Conservation (phyloP, 2,113 vertebrate species). For the Ceuthmochares aereus region DNA sequence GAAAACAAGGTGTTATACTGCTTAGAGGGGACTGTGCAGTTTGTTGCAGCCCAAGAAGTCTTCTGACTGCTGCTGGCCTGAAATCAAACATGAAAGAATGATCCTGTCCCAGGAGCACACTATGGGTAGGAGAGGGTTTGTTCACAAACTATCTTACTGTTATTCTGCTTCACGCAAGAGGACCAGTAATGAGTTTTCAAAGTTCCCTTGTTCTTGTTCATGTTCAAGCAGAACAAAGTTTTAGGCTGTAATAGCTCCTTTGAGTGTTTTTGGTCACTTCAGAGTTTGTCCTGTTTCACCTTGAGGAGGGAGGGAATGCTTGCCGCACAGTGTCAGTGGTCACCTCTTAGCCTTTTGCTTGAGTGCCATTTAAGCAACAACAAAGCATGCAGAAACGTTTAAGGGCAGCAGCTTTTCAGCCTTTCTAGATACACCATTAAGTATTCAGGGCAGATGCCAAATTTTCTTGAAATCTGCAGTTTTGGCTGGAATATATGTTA, state of each 20-base stretch:
- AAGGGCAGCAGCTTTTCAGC: neutral
- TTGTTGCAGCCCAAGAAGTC: neutral
- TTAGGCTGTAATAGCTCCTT: neutral
- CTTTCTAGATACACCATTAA: neutral
- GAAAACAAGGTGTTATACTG: neutral
- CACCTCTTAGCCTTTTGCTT: neutral
- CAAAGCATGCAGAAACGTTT: neutral
- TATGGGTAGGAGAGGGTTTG: neutral
- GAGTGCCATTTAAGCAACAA: neutral
- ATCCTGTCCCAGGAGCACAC: neutral
- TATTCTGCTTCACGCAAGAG: neutral
- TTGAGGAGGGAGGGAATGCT: neutral
- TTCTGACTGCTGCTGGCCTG: neutral
- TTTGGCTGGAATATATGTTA: neutral
- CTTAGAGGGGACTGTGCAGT: neutral
- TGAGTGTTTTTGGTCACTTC: neutral
- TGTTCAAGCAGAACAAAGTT: neutral
- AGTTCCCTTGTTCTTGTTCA: neutral
- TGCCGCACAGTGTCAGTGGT: neutral
- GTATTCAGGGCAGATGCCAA: neutral
- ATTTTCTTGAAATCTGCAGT: neutral
- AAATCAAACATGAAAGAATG: neutral
- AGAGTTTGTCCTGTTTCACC: neutral
- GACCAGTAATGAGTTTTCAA: neutral
- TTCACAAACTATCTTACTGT: neutral